These are phyloP conservation scores for Paratilapia polleni DNA, from an alignment of 2,113 vertebrate species.

Conservation along the genomic window DNA sequence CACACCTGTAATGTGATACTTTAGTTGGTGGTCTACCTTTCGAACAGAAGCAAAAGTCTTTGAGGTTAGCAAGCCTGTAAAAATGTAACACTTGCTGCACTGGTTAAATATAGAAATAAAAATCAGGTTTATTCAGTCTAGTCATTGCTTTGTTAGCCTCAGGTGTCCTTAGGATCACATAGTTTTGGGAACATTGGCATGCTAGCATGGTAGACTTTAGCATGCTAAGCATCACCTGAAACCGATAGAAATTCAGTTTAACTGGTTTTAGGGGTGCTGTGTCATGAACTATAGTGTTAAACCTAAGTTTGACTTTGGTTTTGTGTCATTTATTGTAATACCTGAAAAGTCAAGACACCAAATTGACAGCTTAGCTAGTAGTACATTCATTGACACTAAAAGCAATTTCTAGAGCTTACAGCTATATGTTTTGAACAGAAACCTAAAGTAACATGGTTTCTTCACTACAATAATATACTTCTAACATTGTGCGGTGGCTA, in stretches of 20 bases:
- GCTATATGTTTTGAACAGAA: background rate
- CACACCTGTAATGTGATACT: background rate
- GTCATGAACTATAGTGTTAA: background rate
- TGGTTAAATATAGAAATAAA: background rate
- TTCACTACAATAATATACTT: background rate
- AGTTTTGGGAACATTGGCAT: background rate
- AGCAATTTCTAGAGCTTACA: background rate
- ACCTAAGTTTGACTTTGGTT: background rate
- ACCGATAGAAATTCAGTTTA: background rate
- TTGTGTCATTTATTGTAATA: background rate
- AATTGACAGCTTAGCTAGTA: background rate
- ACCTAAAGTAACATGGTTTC: background rate
- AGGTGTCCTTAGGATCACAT: background rate
- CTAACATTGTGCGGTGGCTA: background rate
- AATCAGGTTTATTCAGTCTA: background rate
- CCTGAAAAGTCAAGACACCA: background rate
- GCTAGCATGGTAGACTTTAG: background rate
- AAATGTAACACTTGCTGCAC: background rate
- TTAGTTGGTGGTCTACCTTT: background rate
- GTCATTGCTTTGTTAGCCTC: background rate
- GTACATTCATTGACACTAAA: constrained; percentile 5
- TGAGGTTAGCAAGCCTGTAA: background rate
- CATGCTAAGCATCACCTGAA: background rate
- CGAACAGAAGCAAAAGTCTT: background rate
- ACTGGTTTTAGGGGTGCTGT: background rate